These are phyloP conservation scores for Tetramorium alpestre DNA, from an alignment of 1,140 invertebrate species.

Conservation along the genomic window DNA sequence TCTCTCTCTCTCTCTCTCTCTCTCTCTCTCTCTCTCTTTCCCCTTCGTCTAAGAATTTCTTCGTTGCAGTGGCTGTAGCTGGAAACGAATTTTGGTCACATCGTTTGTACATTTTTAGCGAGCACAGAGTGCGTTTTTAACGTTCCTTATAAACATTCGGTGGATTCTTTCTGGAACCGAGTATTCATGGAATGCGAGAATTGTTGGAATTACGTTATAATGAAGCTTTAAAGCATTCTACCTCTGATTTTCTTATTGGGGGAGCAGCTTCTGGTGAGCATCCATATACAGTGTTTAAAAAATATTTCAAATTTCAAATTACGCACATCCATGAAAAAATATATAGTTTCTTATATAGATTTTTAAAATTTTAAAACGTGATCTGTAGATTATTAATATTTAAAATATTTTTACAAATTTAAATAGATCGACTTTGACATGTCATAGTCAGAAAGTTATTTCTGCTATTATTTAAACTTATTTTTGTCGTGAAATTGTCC, in stretches of 20 bases:
- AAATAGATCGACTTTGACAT: neutral
- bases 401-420: neutral
- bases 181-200: constrained; percentile 34
- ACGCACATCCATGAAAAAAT: neutral
- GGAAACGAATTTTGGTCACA: constrained; percentile 51
- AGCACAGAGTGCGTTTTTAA: constrained; percentile 20
- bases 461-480: constrained; percentile 29
- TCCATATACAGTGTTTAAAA: neutral
- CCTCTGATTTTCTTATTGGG: constrained; percentile 17
- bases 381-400: constrained; percentile 13
- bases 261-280: neutral
- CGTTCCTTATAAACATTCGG: constrained; percentile 21
- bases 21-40: too few species aligned
- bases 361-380: neutral
- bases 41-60: constrained; percentile 48
- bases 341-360: neutral
- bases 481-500: constrained; percentile 41
- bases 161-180: constrained; percentile 17
- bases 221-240: constrained; percentile 34
- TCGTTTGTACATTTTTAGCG: constrained; percentile 55
- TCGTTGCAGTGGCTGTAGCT: neutral
- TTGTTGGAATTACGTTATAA: constrained; percentile 44
- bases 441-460: neutral
- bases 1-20: neutral
- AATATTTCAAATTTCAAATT: neutral